Conservation (phyloP, 2,888 invertebrate genomes). For the Machimus atricapillus region DNA sequence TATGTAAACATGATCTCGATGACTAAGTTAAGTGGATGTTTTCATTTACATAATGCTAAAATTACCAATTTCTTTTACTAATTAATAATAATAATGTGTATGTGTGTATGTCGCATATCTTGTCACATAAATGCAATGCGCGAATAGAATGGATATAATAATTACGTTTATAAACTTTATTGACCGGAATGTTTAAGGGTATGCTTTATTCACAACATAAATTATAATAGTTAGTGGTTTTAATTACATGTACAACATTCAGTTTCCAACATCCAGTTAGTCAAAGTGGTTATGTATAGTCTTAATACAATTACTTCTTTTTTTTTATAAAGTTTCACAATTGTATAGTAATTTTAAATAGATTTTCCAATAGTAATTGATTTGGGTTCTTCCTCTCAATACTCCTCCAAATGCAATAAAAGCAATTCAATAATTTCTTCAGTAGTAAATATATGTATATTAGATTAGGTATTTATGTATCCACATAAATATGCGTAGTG, state of each 20-base stretch:
- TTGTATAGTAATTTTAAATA: slow-evolving; percentile 5
- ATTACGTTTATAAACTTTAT: slow-evolving; percentile 36
- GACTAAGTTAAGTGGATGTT: slow-evolving; percentile 2
- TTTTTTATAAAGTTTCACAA: slow-evolving; percentile 13
- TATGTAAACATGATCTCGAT: slow-evolving; percentile 5
- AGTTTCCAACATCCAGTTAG: slow-evolving; percentile 1
- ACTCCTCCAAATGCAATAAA: neutral
- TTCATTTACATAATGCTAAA: slow-evolving; percentile 28
- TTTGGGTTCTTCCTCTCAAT: slow-evolving; percentile 6
- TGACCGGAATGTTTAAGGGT: slow-evolving; percentile 42
- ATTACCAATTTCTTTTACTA: slow-evolving; percentile 22
- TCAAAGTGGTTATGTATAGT: slow-evolving; percentile 12
- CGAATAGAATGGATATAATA: slow-evolving; percentile 9
- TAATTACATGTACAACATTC: slow-evolving; percentile 27
- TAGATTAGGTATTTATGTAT: slow-evolving; percentile 4
- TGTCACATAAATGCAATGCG: neutral
- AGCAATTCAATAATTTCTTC: neutral
- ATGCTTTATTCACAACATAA: slow-evolving; percentile 45
- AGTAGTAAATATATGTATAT: neutral
- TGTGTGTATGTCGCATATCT: neutral
- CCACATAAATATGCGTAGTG: neutral
- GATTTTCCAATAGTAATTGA: slow-evolving; percentile 28
- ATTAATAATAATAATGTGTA: slow-evolving; percentile 20
- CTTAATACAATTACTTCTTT: neutral
- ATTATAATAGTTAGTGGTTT: slow-evolving; percentile 19